Conservation (phyloP, 2,888 invertebrate species). For the Drosophila kanekoi region DNA sequence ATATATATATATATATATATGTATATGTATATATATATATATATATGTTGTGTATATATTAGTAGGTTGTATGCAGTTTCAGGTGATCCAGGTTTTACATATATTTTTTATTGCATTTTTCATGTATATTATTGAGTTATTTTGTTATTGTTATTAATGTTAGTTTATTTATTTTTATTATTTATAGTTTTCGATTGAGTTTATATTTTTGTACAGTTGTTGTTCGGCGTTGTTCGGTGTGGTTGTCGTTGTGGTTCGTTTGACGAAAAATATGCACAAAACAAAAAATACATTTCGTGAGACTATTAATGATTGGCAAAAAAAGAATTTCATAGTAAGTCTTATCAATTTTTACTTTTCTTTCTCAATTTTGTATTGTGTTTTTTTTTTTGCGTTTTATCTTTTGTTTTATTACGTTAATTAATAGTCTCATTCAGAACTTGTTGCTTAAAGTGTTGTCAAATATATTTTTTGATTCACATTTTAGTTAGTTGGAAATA, state of each 20-base stretch:
- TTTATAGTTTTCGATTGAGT: background rate
- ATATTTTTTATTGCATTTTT: slow-evolving; percentile 4
- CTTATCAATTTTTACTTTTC: slow-evolving; percentile 33
- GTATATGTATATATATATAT: slow-evolving; percentile 11
- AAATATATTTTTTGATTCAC: slow-evolving; percentile 79
- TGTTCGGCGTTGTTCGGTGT: slow-evolving; percentile 57
- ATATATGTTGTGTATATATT: slow-evolving; percentile 38
- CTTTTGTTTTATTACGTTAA: slow-evolving; percentile 43
- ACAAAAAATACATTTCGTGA: slow-evolving; percentile 84
- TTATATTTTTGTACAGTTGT: slow-evolving; percentile 49
- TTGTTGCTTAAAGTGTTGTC: slow-evolving; percentile 82
- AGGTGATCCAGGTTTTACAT: slow-evolving; percentile 26
- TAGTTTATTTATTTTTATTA: slow-evolving; percentile 39
- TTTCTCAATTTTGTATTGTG: slow-evolving; percentile 11
- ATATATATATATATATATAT: slow-evolving; percentile 82
- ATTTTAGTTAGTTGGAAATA: slow-evolving; percentile 20
- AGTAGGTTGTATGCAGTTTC: slow-evolving; percentile 29
- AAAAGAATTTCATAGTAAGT: slow-evolving; percentile 49
- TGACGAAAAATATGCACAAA: slow-evolving; percentile 83
- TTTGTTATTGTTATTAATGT: slow-evolving; percentile 5
- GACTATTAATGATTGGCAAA: slow-evolving; percentile 82
- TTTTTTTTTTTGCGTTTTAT: slow-evolving; percentile 13
- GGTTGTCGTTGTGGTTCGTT: slow-evolving; percentile 66
- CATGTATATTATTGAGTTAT: slow-evolving; percentile 19
- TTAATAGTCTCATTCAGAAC: slow-evolving; percentile 85